Percentiles rank a stretch among this genome's conserved stretches.
Conservation (phyloP, 2,888 invertebrate species). For the Daptonema setosum region DNA sequence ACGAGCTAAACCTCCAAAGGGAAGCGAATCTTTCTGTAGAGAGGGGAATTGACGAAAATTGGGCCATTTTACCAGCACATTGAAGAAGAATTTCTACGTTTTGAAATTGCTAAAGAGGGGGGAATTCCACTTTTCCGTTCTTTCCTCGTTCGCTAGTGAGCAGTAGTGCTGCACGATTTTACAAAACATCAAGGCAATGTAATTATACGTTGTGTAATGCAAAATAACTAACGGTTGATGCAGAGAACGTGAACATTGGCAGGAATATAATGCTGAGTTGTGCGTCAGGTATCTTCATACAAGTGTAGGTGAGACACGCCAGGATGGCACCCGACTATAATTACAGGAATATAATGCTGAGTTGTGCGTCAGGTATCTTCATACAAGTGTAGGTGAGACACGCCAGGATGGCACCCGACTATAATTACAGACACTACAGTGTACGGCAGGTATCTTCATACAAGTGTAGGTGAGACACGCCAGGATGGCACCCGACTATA, state of each 20-base stretch:
- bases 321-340: constrained; percentile 79
- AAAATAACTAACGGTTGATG: constrained; percentile 34
- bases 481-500: no score
- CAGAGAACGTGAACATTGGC: constrained; percentile 68
- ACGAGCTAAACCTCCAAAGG: no score
- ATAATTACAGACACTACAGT: constrained; percentile 14
- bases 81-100: no score
- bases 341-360: constrained; percentile 60
- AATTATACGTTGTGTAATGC: not conserved
- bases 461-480: no score
- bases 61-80: no score
- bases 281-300: constrained; percentile 68
- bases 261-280: constrained; percentile 65
- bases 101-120: no score
- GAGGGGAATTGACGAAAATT: no score
- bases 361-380: constrained; percentile 61
- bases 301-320: constrained; percentile 64
- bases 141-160: no score
- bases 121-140: no score
- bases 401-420: constrained; percentile 88
- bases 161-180: not conserved
- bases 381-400: constrained; percentile 65
- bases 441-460: not conserved
- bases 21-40: no score
- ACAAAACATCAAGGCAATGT: not conserved